Conservation (phyloP, 1,140 invertebrate genomes). For the Oryzaephilus surinamensis region DNA sequence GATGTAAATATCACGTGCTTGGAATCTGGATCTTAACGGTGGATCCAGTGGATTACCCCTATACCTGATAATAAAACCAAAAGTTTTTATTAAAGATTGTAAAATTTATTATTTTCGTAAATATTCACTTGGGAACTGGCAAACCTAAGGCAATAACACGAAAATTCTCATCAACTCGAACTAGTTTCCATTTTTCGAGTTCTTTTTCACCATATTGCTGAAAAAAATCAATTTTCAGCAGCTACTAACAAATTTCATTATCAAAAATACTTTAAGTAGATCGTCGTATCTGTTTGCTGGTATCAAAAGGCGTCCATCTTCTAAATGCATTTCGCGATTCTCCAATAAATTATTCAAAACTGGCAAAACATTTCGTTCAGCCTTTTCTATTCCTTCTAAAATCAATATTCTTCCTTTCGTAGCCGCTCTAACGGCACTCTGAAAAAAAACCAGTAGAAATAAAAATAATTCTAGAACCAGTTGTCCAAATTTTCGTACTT, state of each 20-base stretch:
- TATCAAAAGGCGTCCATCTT: constrained; percentile 91
- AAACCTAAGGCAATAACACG: constrained; percentile 83
- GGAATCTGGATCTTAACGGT: constrained; percentile 88
- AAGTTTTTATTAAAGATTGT: constrained; percentile 7
- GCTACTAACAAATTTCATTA: constrained; percentile 13
- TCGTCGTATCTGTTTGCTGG: constrained; percentile 83
- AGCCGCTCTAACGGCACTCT: constrained; percentile 87
- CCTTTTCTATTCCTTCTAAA: constrained; percentile 96
- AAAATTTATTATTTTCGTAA: neutral
- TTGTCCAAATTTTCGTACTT: constrained; percentile 44
- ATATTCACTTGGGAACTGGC: constrained; percentile 59
- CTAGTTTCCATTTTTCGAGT: constrained; percentile 75
- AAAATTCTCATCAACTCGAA: constrained; percentile 85
- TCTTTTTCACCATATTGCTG: constrained; percentile 69
- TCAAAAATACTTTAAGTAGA: constrained; percentile 57
- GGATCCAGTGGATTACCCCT: constrained; percentile 91
- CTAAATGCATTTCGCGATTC: constrained; percentile 96
- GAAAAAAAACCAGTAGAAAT: constrained; percentile 6
- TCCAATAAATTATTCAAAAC: constrained; percentile 98
- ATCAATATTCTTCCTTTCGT: constrained; percentile 78
- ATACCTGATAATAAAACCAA: constrained; percentile 55
- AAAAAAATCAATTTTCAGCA: neutral
- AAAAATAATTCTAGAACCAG: neutral
- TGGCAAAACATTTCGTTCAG: constrained; percentile 92
- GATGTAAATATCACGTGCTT: constrained; percentile 71